phyloP scores from a whole-genome alignment of 2,888 invertebrate species.

The Asteroscopus sphinx region DNA sequence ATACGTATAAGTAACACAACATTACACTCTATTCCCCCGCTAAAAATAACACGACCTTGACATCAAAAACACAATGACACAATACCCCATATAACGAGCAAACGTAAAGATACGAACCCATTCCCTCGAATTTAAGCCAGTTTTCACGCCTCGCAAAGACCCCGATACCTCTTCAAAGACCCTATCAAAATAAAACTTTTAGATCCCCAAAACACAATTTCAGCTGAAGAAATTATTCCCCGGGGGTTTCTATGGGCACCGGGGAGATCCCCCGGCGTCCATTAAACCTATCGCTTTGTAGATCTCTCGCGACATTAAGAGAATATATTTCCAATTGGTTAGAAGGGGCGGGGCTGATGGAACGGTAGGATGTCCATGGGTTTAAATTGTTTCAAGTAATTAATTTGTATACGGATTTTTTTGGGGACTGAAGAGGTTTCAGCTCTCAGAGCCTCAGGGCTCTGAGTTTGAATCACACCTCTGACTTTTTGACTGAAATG shows the following conservation, averaged over 20 bases:
- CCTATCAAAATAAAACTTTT: conserved; percentile 54
- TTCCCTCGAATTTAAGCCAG: conserved; percentile 15
- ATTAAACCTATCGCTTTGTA: conserved; percentile 72
- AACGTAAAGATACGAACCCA: conserved; percentile 7
- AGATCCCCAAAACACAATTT: conserved; percentile 48
- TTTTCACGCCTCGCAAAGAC: conserved; percentile 34
- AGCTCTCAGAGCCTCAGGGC: too few species aligned
- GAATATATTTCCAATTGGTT: conserved; percentile 73
- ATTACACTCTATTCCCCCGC: not conserved
- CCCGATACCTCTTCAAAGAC: conserved; percentile 15
- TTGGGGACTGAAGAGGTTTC: too few species aligned
- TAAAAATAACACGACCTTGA: conserved; percentile 9
- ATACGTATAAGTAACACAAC: too few species aligned
- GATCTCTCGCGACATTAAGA: conserved; percentile 72
- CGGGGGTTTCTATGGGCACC: conserved; percentile 46
- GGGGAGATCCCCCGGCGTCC: conserved; percentile 57
- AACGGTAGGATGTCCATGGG: conserved; percentile 27
- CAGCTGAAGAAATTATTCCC: conserved; percentile 55
- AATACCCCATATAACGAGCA: conserved; percentile 7
- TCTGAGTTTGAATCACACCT: too few species aligned
- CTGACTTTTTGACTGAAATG: too few species aligned
- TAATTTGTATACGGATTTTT: not conserved
- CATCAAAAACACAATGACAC: not conserved
- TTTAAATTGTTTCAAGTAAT: not conserved
- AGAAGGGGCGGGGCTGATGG: conserved; percentile 57